These are phyloP conservation scores for Actinostola sp. DNA, from an alignment of 92 coral and sea anemone species.

Conservation along the genomic window DNA sequence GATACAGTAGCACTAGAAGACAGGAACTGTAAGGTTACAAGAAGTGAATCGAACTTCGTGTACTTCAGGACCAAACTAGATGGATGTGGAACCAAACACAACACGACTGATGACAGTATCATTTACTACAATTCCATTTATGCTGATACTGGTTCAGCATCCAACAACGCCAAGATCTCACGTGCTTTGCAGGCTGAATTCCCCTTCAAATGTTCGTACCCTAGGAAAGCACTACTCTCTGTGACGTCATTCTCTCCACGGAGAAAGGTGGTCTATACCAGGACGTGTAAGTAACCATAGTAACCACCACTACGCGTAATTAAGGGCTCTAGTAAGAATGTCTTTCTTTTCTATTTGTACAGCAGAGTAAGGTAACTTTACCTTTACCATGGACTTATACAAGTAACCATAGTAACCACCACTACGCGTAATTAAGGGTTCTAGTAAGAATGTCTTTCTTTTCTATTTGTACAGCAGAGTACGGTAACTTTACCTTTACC, in stretches of 20 bases:
- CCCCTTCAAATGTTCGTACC: conserved; percentile 76
- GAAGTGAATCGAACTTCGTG: conserved; percentile 19
- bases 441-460: too few species aligned
- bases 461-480: too few species aligned
- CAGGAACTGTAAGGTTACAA: conserved; percentile 15
- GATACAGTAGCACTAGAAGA: conserved; percentile 66
- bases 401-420: too few species aligned
- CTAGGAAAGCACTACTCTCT: conserved; percentile 65
- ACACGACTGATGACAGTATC: conserved; percentile 54
- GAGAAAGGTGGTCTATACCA: conserved; percentile 71
- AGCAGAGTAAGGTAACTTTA: too few species aligned
- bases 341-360: too few species aligned
- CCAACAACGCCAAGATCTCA: conserved; percentile 53
- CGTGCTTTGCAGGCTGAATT: conserved; percentile 75
- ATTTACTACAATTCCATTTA: conserved; percentile 61
- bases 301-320: too few species aligned
- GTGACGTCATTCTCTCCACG: conserved; percentile 81
- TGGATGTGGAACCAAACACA: conserved; percentile 65
- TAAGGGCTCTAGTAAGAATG: too few species aligned
- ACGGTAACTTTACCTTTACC: too few species aligned
- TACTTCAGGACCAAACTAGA: conserved; percentile 50
- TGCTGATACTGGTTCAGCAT: conserved; percentile 50
- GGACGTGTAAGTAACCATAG: conserved; percentile 62
- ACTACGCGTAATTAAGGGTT: too few species aligned
- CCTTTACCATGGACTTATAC: too few species aligned